Percentiles rank a stretch among this genome's conserved stretches.
Conservation (phyloP, 2,888 invertebrate species). For the Hymenopus coronatus region DNA sequence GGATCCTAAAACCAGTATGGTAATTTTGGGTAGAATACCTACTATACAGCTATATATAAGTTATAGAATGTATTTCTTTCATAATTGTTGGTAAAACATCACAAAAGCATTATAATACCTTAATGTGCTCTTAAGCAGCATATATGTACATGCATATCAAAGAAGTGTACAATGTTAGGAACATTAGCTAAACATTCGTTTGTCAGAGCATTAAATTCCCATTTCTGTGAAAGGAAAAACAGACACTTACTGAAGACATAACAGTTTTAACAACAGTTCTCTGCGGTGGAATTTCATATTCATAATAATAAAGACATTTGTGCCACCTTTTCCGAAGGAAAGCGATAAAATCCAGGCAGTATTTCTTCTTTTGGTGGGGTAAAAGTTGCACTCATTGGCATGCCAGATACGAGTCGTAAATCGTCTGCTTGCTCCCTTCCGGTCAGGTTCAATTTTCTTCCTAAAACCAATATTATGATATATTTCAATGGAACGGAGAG, state of each 20-base stretch:
- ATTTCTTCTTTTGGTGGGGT: neutral
- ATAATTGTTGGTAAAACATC: too few relatives aligned
- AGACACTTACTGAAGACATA: neutral
- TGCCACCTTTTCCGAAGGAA: neutral
- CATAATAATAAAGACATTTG: neutral
- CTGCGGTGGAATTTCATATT: neutral
- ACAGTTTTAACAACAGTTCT: neutral
- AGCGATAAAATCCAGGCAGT: neutral
- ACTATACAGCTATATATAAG: too few relatives aligned
- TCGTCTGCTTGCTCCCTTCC: neutral
- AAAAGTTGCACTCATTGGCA: neutral
- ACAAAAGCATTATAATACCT: too few relatives aligned
- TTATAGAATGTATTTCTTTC: too few relatives aligned
- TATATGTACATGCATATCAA: too few relatives aligned
- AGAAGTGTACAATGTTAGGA: too few relatives aligned
- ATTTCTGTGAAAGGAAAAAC: neutral
- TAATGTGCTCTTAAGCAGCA: too few relatives aligned
- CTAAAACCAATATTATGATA: neutral
- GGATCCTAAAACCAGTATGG: too few relatives aligned
- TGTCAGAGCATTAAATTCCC: neutral
- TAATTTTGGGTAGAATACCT: too few relatives aligned
- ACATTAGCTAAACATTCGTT: neutral
- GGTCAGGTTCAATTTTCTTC: neutral
- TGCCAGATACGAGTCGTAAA: neutral
- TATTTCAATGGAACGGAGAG: neutral